Base-by-base conservation (phyloP, 2,888 invertebrate genomes). In the Trichogramma evanescens region DNA sequence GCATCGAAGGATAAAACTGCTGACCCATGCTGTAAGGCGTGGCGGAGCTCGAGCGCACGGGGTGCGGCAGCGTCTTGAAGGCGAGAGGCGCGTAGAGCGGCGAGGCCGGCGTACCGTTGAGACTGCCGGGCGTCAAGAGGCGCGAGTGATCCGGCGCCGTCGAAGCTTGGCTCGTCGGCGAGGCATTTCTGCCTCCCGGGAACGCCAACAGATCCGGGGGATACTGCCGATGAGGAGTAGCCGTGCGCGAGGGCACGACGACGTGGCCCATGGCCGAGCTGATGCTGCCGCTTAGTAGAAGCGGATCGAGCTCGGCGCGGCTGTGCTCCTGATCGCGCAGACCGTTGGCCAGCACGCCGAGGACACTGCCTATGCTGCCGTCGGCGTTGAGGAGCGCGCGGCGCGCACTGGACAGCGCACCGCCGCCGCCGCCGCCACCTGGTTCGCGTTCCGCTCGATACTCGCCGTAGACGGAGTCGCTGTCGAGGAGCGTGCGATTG, bases 131-230 rank as follows among this genome's bases (percentile, higher is more conserved):
- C 13, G 13, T 13, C 13, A 83, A 82, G 49, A 86, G 80, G 67
- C 87, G 82, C 13, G 86, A 83, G 46, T 84, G 87, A 70, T 89
- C 89, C 1, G 88, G 87, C 13, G 89, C 88, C 9, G 91, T 91
- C 3, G 91, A 91, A 4, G 89, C 88, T 59, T 89, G 89, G 72
- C 89, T 90, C 38, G 76, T 76, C n/a, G 78, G 77, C 49, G 78
- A 78, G 8, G 74, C 72, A 5, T 74, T 76, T 1, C 77, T 69
- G 9, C 73, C 76, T 7, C 89, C 90, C 61, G 91, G 89, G 75
- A 92, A 92, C 1, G 92, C 86, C 63, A 93, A 80, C 7, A 93
- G 81, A 74, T 93, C 93, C 0, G 93, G 92, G 38, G 91, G 90
- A 73, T 90, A 85, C 38, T 87, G 85, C 9, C 85, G 80, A 62